Conservation (phyloP, 2,113 vertebrate genomes). For the Tauraco erythrolophus region DNA sequence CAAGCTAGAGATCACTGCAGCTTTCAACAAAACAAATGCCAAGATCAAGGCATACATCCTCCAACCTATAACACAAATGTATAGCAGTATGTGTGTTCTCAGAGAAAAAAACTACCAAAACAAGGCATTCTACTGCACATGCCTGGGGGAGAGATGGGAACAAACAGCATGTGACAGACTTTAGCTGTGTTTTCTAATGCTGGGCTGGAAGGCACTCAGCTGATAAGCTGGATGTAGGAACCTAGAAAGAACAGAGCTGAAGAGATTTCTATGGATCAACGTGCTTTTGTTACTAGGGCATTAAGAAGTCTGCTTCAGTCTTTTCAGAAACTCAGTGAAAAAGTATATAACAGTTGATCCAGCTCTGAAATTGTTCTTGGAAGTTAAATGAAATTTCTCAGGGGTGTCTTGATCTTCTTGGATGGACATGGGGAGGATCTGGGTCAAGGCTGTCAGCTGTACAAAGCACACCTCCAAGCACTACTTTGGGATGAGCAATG, state of each 20-base stretch:
- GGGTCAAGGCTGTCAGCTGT: neutral
- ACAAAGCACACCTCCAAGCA: neutral
- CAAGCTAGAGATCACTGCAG: neutral
- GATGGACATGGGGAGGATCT: neutral
- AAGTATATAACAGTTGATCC: neutral
- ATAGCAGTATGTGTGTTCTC: neutral
- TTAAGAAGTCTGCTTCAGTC: neutral
- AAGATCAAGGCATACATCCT: neutral
- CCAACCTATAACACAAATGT: neutral
- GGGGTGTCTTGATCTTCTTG: neutral
- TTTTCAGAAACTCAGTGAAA: neutral
- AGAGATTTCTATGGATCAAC: neutral
- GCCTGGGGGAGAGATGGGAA: neutral
- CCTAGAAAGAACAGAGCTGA: neutral
- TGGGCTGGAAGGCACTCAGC: neutral
- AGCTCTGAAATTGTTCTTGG: neutral
- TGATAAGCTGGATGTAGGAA: neutral
- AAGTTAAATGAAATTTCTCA: neutral
- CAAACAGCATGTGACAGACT: neutral
- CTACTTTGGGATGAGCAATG: neutral
- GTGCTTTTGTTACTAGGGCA: neutral
- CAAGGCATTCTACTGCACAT: neutral
- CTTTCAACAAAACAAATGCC: neutral
- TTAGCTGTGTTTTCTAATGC: neutral
- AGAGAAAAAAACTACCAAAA: neutral